These are phyloP conservation scores for Bubalus kerabau DNA, from an alignment of 2,113 vertebrate species.

Conservation along the genomic window DNA sequence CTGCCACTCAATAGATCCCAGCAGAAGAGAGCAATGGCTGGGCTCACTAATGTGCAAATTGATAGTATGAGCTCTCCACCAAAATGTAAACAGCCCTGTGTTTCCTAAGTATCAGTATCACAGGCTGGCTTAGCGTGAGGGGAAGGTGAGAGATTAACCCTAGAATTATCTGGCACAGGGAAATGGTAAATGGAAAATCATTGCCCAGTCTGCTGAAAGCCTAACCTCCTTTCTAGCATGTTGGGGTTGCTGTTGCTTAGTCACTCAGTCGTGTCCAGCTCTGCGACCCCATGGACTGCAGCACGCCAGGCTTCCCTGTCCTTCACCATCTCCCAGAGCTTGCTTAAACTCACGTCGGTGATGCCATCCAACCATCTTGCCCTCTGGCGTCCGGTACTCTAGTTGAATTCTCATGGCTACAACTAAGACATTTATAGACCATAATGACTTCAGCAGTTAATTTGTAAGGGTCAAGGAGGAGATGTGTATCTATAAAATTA, in stretches of 20 bases:
- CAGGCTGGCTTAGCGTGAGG: slow-evolving; percentile 61
- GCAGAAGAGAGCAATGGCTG: slow-evolving; percentile 76
- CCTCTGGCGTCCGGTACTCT: neutral
- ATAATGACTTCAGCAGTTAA: slow-evolving; percentile 17
- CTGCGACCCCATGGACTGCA: neutral
- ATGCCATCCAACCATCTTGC: neutral
- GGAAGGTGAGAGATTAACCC: slow-evolving; percentile 63
- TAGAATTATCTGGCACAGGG: slow-evolving; percentile 72
- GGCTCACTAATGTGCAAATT: slow-evolving; percentile 80
- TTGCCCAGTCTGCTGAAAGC: slow-evolving; percentile 55
- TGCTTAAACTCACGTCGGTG: fast-evolving
- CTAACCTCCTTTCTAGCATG: slow-evolving; percentile 54
- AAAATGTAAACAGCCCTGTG: slow-evolving; percentile 80
- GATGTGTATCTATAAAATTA: neutral
- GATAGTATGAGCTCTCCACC: slow-evolving; percentile 80
- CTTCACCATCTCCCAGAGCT: neutral
- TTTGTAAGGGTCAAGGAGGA: neutral
- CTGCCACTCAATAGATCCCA: slow-evolving; percentile 78
- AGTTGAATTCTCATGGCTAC: slow-evolving; percentile 46
- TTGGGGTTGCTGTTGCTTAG: neutral
- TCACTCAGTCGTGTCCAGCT: neutral
- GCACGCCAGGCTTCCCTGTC: neutral
- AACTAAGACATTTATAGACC: neutral
- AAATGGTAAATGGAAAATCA: slow-evolving; percentile 66
- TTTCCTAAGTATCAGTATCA: slow-evolving; percentile 78